These are phyloP conservation scores for Planococcus citri DNA, from an alignment of 1,140 invertebrate species.

Conservation along the genomic window DNA sequence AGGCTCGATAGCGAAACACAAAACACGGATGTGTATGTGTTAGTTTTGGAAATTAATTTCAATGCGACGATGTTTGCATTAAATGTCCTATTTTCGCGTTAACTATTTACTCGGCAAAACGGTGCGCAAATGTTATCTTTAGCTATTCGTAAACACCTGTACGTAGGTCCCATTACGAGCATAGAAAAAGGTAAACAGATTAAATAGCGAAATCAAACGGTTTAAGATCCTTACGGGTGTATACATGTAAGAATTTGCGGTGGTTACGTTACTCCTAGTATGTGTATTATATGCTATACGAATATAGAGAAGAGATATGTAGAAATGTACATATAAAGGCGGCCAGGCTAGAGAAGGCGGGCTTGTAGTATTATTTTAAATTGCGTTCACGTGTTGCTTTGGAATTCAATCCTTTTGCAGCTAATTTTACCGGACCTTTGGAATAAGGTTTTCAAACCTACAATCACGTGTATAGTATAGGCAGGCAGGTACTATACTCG, in stretches of 20 bases:
- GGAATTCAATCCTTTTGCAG: not conserved
- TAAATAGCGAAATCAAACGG: conserved; percentile 7
- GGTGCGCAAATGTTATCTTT: not conserved
- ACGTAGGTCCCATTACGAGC: not conserved
- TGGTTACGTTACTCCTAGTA: not conserved
- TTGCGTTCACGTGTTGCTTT: not conserved
- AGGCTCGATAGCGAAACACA: too few relatives aligned
- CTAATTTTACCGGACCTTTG: not conserved
- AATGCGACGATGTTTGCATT: not conserved
- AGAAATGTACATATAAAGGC: too few relatives aligned
- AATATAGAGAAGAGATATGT: too few relatives aligned
- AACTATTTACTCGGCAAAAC: not conserved
- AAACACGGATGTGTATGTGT: too few relatives aligned
- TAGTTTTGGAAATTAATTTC: not conserved
- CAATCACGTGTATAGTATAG: not conserved
- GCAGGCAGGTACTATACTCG: too few relatives aligned
- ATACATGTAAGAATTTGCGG: not conserved
- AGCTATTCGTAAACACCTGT: not conserved
- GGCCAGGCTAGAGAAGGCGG: too few relatives aligned
- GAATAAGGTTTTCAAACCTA: not conserved
- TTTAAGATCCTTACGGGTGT: not conserved
- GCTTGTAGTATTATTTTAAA: not conserved
- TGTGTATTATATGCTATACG: too few relatives aligned
- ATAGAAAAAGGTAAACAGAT: not conserved
- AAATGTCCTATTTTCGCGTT: not conserved